Evolutionary conservation across 1,140 invertebrate genomes (phyloP), one percentile per base, ranked within the genome.

Genomic region (Diorhabda elongata): DNA sequence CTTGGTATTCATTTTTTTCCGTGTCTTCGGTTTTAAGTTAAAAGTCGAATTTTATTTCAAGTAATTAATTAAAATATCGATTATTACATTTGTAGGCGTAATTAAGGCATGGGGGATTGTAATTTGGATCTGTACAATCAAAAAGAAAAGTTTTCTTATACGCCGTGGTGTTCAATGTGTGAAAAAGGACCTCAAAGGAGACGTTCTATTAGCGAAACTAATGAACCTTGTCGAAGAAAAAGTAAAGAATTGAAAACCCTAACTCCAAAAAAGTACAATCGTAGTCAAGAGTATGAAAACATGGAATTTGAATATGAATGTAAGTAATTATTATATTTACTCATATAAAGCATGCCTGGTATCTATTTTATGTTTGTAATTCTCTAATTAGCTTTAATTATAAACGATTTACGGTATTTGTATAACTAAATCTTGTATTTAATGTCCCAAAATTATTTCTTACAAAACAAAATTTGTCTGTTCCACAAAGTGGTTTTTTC

Each of bases 151-250:
- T 73, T 69, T 68, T 73, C 75, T 5, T 81, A 78, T 71, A 62
- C 70, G 2, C 74, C 72, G 44, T 80, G 78, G 77, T 81, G 80
- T 68, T 73, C 76, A 7, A 80, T 71, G 5, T 81, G 80, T 75
- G 78, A 80, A 66, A 74, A 71, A 61, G 73, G 75, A 60, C 78
- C 76, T 4, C 76, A 77, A 4, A 73, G 79, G 44, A 73, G 77
- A 52, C 67, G 79, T 60, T 75, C 77, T 3, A 75, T 67, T 60
- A 81, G 77, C 68, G 80, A 81, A 73, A 76, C 75, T 5, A 73
- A 62, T 56, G 79, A 79, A 56, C 69, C 70, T 45, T 80, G 79
- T 68, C 72, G 75, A 7, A 75, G 73, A 66, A 79, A 76, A 70
- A 73, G 74, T 41, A 76, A 73, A 56, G 78, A 80, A 62, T 76